Percentiles rank a stretch among this genome's conserved stretches.
phyloP scores from a whole-genome alignment of 2,113 vertebrate genomes.

The Odontophorus gujanensis region DNA sequence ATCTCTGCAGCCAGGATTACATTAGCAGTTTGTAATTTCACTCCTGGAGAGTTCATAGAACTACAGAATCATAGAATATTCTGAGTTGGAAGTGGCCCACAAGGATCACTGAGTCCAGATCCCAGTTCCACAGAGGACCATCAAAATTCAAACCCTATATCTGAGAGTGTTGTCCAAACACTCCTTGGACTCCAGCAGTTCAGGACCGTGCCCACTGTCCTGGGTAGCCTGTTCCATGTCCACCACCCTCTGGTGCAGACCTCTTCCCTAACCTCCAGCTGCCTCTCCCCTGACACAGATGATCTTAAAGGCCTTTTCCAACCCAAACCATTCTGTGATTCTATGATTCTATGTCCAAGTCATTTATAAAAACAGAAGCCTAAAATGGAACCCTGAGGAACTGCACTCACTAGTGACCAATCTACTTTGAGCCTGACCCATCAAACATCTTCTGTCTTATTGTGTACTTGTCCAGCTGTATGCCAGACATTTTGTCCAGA shows the following conservation, averaged over 20 bases:
- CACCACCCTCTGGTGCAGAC: too few species aligned
- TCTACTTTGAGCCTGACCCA: background rate
- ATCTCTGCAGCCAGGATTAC: background rate
- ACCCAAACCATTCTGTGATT: too few species aligned
- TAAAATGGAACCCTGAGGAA: background rate
- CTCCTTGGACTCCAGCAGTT: background rate
- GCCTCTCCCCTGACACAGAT: too few species aligned
- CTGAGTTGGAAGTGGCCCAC: background rate
- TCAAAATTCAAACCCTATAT: background rate
- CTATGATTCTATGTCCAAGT: background rate
- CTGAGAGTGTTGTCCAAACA: background rate
- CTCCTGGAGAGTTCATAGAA: background rate
- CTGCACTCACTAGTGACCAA: background rate
- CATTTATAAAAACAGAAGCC: background rate
- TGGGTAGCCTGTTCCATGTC: too few species aligned
- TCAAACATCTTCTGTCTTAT: background rate
- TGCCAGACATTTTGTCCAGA: background rate
- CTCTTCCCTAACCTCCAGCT: too few species aligned
- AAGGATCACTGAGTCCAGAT: background rate
- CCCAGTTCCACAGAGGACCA: background rate
- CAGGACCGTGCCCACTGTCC: background rate
- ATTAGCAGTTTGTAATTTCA: background rate
- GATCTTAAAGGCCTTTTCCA: too few species aligned
- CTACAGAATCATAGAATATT: background rate
- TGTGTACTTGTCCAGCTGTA: background rate